Evolutionary conservation across 2,888 invertebrate species (phyloP), one percentile per base, ranked within the genome.

Genomic region (Hydriomena furcata): DNA sequence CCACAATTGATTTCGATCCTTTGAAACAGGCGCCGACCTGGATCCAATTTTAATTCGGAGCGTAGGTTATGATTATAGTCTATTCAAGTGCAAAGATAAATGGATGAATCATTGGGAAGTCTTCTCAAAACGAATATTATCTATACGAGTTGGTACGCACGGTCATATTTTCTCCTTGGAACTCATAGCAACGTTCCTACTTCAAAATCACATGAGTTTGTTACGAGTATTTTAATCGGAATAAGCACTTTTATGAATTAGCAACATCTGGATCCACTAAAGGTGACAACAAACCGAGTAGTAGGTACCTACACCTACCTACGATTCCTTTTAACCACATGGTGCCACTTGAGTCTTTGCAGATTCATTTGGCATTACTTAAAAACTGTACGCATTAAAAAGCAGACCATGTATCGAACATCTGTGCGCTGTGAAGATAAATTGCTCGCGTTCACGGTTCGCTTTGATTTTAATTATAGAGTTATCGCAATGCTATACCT

Each of bases 201-300:
- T 10, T 23, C 17, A 37, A 36, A 42, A 10, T 43, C 42, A 21
- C 32, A 46, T 36, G 20, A 27, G 40, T 64, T 65, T 60, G 50
- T 60, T 61, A 61, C n/a, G n/a, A n/a, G n/a, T n/a, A n/a, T n/a
- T n/a, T 65, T 65, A 55, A 55, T 56, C 67, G 60, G 35, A 62
- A 13, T 41, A 28, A 41, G 41, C 35, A 35, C 24, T 28, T 34
- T 34, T 40, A 31, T 24, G n/a, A 38, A 30, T 64, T 43, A 84
- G 79, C 74, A 83, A 79, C 86, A 84, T 82, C 64, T 78, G 76
- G 63, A 66, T 74, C 73, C 73, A 73, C 65, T 74, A 71, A 73
- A 82, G 75, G 75, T 80, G 80, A 79, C 82, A 77, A 66, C 64
- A 73, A 72, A 68, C 76, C 68, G 75, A 77, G 64, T 77, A 79